Evolutionary conservation across 2,888 invertebrate genomes (phyloP).

Genomic region (Microctonus aethiopoides): DNA sequence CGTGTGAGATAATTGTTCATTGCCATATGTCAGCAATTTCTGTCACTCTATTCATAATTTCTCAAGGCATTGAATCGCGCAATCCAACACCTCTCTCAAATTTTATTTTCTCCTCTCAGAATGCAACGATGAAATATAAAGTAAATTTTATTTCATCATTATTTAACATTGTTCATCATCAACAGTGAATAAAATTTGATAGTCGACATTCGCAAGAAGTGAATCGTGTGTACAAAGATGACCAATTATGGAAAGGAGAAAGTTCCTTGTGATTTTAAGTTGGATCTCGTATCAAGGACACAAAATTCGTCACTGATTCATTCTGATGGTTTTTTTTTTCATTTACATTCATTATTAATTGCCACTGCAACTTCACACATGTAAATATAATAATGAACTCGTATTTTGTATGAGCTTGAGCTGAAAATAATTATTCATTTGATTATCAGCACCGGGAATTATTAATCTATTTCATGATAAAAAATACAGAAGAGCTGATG

Average conservation of each 20-base stretch:
- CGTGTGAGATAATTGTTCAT: background rate
- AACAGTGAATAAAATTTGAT: background rate
- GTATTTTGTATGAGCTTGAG: background rate
- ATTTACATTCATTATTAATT: background rate
- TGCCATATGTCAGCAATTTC: background rate
- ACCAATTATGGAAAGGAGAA: constrained; percentile 24
- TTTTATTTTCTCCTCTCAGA: background rate
- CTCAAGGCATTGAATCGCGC: background rate
- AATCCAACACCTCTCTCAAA: background rate
- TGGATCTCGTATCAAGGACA: constrained; percentile 27
- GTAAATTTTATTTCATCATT: background rate
- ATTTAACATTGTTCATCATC: background rate
- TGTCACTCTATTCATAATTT: background rate
- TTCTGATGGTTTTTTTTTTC: background rate
- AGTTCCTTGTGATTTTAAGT: background rate
- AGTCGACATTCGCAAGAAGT: background rate
- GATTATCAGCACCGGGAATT: background rate
- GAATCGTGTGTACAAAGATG: background rate
- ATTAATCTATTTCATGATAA: constrained; percentile 11
- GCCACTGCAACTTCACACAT: background rate
- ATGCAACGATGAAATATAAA: background rate
- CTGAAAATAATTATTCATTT: background rate
- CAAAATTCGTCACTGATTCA: constrained; percentile 19
- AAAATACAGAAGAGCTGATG: background rate
- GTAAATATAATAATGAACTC: background rate